Conservation (phyloP, 2,113 vertebrate genomes). For the Cynoglossus semilaevis region DNA sequence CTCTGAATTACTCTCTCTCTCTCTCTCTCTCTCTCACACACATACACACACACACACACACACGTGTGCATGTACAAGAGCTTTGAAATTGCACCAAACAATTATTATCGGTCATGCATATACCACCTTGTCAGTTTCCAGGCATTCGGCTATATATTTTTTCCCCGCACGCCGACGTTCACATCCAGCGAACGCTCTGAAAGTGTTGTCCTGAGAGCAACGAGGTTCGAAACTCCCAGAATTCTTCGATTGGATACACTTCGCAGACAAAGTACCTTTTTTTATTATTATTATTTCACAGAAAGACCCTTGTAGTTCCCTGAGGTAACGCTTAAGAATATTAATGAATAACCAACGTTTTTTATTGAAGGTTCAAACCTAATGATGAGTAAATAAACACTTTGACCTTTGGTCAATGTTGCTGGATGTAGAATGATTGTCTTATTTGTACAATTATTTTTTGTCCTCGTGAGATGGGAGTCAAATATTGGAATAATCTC, state of each 20-base stretch:
- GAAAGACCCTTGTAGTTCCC: no score
- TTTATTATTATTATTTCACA: not conserved
- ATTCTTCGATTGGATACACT: not conserved
- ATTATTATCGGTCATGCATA: conserved; percentile 24
- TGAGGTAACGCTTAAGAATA: no score
- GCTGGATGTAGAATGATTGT: no score
- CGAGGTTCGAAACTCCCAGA: not conserved
- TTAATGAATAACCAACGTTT: no score
- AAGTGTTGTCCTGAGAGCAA: not conserved
- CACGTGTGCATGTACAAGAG: not conserved
- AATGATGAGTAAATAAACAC: no score
- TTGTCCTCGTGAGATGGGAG: no score
- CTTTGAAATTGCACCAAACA: conserved; percentile 13
- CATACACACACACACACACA: conserved; percentile 13
- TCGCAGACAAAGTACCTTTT: not conserved
- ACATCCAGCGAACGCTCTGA: conserved; percentile 12
- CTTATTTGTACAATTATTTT: no score
- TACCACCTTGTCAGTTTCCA: conserved; percentile 9
- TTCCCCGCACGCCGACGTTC: conserved; percentile 6
- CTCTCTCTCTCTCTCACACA: conserved; percentile 33
- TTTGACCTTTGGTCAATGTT: no score
- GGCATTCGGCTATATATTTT: conserved; percentile 9
- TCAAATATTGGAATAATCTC: no score
- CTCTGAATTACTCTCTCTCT: conserved; percentile 1
- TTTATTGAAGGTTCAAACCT: no score